Evolutionary conservation across 2,888 invertebrate genomes (phyloP).

Genomic region (Drosophila kambysellisi): DNA sequence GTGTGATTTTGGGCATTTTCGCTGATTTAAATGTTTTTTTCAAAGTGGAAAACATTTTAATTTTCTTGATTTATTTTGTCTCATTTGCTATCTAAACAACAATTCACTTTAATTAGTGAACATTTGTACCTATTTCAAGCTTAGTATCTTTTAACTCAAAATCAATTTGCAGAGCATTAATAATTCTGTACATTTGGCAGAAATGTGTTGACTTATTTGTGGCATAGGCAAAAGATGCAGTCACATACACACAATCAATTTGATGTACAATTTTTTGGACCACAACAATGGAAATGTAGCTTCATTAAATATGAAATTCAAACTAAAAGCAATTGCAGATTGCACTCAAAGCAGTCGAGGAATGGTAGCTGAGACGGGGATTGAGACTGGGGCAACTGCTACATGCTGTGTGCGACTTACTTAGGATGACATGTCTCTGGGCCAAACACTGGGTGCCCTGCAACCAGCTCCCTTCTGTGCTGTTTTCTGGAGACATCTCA

Average conservation of each 20-base stretch:
- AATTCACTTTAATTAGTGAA: background rate
- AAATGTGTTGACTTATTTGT: slow-evolving; percentile 39
- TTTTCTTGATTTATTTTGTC: background rate
- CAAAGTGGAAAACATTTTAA: background rate
- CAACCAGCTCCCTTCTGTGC: background rate
- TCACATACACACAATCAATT: slow-evolving; percentile 57
- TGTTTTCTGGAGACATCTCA: slow-evolving; percentile 39
- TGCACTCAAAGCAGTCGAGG: slow-evolving; percentile 37
- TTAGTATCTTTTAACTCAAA: no score
- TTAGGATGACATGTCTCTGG: slow-evolving; percentile 36
- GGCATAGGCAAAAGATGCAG: slow-evolving; percentile 43
- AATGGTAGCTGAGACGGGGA: slow-evolving; percentile 2
- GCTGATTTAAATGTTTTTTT: slow-evolving; percentile 31
- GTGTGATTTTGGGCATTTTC: slow-evolving; percentile 21
- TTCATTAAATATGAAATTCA: slow-evolving; percentile 78
- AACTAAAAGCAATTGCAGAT: slow-evolving; percentile 74
- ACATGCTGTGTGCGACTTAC: slow-evolving; percentile 28
- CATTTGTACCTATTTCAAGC: fast-evolving
- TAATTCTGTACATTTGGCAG: background rate
- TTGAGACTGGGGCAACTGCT: slow-evolving; percentile 26
- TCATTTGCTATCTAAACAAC: background rate
- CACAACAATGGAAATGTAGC: slow-evolving; percentile 71
- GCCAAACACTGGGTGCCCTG: slow-evolving; percentile 6
- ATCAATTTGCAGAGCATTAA: slow-evolving; percentile 22
- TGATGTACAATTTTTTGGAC: slow-evolving; percentile 55